Percentiles rank a stretch among this genome's conserved stretches.
Conservation (phyloP, 2,888 invertebrate genomes). For the Ennomos quercinarius region DNA sequence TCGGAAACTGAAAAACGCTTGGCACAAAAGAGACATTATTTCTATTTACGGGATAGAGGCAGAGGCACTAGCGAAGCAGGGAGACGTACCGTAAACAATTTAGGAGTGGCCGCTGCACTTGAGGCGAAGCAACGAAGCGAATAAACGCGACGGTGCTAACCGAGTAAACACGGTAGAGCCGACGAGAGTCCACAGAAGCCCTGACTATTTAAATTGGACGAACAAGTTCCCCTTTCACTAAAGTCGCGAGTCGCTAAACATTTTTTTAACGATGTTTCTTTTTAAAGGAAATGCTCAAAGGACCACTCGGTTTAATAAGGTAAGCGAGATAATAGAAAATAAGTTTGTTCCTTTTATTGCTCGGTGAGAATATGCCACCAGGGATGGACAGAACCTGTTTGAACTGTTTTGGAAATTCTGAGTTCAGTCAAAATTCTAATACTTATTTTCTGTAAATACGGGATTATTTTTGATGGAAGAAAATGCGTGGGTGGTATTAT, state of each 20-base stretch:
- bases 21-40: slow-evolving; percentile 26
- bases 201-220: slow-evolving; percentile 53
- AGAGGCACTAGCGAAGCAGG: slow-evolving; percentile 46
- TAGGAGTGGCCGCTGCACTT: slow-evolving; percentile 66
- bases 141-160: slow-evolving; percentile 59
- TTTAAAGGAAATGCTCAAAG: slow-evolving; percentile 46
- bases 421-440: not conserved
- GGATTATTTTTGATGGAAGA: too few species aligned
- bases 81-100: slow-evolving; percentile 75
- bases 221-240: slow-evolving; percentile 46
- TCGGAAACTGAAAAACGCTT: slow-evolving; percentile 42
- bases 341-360: slow-evolving; percentile 46
- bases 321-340: slow-evolving; percentile 49
- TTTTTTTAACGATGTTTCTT: slow-evolving; percentile 52
- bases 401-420: slow-evolving; percentile 7
- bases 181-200: slow-evolving; percentile 47
- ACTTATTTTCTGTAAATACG: not conserved
- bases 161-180: slow-evolving; percentile 51
- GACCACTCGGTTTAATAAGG: slow-evolving; percentile 51
- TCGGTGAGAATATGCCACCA: slow-evolving; percentile 17
- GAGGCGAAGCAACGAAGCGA: slow-evolving; percentile 63
- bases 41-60: not conserved
- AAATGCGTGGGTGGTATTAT: not conserved
- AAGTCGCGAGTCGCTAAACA: slow-evolving; percentile 47
- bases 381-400: slow-evolving; percentile 29